These are phyloP conservation scores for Tipula unca DNA, from an alignment of 2,888 invertebrate species.

Conservation along the genomic window DNA sequence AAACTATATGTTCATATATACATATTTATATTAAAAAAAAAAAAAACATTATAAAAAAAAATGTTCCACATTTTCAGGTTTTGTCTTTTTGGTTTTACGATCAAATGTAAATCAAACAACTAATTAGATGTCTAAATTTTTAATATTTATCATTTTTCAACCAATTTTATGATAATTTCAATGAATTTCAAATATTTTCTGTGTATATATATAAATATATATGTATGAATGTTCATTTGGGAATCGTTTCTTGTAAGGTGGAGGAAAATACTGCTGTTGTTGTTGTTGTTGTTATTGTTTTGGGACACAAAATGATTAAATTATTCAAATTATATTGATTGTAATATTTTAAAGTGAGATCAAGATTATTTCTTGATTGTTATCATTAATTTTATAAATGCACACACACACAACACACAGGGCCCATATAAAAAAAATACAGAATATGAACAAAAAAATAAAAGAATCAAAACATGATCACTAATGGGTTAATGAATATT, in stretches of 20 bases:
- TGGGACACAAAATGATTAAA: slow-evolving; percentile 10
- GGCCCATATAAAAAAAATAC: not conserved
- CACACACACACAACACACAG: not conserved
- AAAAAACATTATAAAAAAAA: not conserved
- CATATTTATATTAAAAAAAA: not conserved
- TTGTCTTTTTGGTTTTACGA: slow-evolving; percentile 1
- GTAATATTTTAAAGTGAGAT: slow-evolving; percentile 14
- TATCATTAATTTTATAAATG: not conserved
- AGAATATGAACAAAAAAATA: not conserved
- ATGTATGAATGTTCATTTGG: not conserved
- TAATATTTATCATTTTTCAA: slow-evolving; percentile 18
- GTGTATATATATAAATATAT: not conserved
- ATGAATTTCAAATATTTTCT: not conserved
- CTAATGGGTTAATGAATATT: slow-evolving; percentile 8
- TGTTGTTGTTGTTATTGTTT: not conserved
- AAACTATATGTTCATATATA: not conserved
- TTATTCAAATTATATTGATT: slow-evolving; percentile 17
- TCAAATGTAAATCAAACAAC: slow-evolving; percentile 18
- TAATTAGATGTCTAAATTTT: slow-evolving; percentile 19
- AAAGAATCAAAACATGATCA: slow-evolving; percentile 2
- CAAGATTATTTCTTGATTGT: slow-evolving; percentile 8
- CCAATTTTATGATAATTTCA: not conserved
- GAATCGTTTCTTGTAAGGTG: not conserved
- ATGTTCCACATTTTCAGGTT: slow-evolving; percentile 2
- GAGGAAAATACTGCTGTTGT: not conserved